Conservation (phyloP, 2,888 invertebrate genomes). For the Aporophyla lueneburgensis region DNA sequence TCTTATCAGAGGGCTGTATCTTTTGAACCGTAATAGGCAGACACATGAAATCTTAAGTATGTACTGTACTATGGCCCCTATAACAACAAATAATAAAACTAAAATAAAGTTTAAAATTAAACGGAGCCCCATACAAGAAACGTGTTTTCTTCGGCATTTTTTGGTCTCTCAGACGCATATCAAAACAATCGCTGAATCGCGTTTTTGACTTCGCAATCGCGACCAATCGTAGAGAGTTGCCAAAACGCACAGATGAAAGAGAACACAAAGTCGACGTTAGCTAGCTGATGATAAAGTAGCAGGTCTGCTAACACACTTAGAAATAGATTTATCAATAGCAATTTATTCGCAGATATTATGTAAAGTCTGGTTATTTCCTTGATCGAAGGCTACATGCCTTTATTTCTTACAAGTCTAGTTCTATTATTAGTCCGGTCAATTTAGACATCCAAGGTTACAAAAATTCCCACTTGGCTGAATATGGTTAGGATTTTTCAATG, state of each 20-base stretch:
- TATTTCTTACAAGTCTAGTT: background rate
- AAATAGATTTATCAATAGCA: background rate
- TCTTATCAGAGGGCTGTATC: too few species aligned
- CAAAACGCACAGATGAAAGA: background rate
- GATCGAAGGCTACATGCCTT: background rate
- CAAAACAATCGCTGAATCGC: background rate
- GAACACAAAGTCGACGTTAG: background rate
- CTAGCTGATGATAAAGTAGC: background rate
- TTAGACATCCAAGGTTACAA: too few species aligned
- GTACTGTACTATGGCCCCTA: background rate
- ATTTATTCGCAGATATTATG: background rate
- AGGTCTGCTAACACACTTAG: background rate
- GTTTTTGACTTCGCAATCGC: background rate
- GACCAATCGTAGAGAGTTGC: background rate
- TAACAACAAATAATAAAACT: background rate
- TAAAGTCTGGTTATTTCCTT: constrained; percentile 10
- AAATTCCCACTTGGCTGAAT: too few species aligned
- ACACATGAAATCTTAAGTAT: background rate
- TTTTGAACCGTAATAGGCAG: background rate
- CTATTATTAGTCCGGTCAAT: too few species aligned
- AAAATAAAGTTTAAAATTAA: too few species aligned
- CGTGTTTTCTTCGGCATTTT: too few species aligned
- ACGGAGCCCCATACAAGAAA: too few species aligned
- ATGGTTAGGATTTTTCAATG: too few species aligned
- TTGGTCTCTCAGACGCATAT: background rate